Conservation (phyloP, 1,140 invertebrate species). For the Phenacoccus solenopsis region DNA sequence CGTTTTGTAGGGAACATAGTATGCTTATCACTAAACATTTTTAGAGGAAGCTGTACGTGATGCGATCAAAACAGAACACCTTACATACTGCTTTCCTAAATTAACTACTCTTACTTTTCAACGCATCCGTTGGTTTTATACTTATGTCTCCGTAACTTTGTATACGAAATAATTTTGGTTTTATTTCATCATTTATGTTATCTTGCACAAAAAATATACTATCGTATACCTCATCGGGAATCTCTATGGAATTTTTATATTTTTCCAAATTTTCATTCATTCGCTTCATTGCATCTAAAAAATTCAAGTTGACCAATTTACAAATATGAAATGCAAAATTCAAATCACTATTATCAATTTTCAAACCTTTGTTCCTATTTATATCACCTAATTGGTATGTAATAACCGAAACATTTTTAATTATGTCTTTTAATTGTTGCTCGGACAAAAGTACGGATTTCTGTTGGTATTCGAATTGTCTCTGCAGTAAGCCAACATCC, state of each 20-base stretch:
- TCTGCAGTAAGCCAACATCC: slow-evolving; percentile 27
- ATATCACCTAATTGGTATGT: slow-evolving; percentile 36
- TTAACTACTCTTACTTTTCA: slow-evolving; percentile 1
- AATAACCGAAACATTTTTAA: slow-evolving; percentile 41
- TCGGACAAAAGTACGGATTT: slow-evolving; percentile 37
- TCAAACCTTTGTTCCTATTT: not conserved
- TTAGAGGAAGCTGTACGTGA: no score
- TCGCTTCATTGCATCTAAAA: not conserved
- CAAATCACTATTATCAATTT: no score
- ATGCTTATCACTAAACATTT: no score
- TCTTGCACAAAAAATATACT: slow-evolving; percentile 29
- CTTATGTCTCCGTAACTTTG: not conserved
- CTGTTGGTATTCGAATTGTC: slow-evolving; percentile 35
- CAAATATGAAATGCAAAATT: no score
- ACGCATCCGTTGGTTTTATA: not conserved
- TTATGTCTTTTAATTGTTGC: slow-evolving; percentile 38
- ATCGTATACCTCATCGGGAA: slow-evolving; percentile 20
- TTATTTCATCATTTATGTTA: slow-evolving; percentile 22
- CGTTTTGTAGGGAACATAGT: no score
- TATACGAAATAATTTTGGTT: not conserved
- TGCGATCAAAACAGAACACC: no score
- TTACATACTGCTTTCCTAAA: not conserved
- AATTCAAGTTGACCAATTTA: no score
- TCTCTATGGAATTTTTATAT: slow-evolving; percentile 21
- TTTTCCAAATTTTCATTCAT: slow-evolving; percentile 28